These are phyloP conservation scores for Phalloptychus januarius DNA, from an alignment of 2,797 vertebrate species.

Conservation along the genomic window DNA sequence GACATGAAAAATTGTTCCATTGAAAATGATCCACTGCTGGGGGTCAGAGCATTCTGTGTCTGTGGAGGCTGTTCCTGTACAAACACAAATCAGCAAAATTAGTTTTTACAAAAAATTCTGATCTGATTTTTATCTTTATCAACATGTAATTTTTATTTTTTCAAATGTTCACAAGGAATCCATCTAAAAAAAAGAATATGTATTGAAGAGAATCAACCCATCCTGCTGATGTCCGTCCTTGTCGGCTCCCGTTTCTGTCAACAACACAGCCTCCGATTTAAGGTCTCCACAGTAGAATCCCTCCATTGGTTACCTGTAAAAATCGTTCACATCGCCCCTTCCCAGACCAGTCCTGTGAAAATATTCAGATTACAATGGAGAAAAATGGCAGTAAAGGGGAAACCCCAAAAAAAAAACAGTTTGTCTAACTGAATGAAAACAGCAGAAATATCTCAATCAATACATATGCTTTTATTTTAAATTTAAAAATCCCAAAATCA, in stretches of 20 bases:
- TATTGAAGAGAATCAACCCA: neutral
- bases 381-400: neutral
- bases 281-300: slow-evolving; percentile 41
- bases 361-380: neutral
- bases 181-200: too few species aligned
- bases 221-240: neutral
- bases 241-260: too few species aligned
- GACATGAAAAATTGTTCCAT: slow-evolving; percentile 52
- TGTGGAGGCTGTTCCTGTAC: slow-evolving; percentile 34
- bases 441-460: too few species aligned
- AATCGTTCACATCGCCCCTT: neutral
- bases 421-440: too few species aligned
- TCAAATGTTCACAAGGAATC: neutral
- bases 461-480: too few species aligned
- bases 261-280: rapidly evolving
- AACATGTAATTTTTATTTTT: neutral
- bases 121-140: neutral
- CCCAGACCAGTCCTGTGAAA: slow-evolving; percentile 23
- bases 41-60: slow-evolving; percentile 61
- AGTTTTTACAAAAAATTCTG: neutral
- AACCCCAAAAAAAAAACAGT: too few species aligned
- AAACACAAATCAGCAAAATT: neutral
- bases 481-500: too few species aligned
- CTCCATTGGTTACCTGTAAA: slow-evolving; percentile 31
- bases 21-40: slow-evolving; percentile 52